Evolutionary conservation across 1,140 invertebrate genomes (phyloP).

Genomic region (Epicauta chinensis): DNA sequence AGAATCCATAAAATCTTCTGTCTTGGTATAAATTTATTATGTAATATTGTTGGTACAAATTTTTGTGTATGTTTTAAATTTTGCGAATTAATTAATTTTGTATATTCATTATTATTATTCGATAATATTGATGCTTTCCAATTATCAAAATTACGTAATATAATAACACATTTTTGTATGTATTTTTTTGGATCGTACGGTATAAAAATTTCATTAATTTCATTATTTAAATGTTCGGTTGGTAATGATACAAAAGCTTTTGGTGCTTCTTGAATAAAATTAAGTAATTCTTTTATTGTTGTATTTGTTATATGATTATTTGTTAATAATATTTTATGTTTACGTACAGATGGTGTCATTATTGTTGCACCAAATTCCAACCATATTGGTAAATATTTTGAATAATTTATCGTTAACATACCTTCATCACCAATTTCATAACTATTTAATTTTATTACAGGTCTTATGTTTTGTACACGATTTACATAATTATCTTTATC

Average conservation of each 20-base stretch:
- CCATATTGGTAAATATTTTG: slow-evolving; percentile 50
- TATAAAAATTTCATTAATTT: slow-evolving; percentile 42
- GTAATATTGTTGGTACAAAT: slow-evolving; percentile 47
- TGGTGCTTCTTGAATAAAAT: slow-evolving; percentile 44
- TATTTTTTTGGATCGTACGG: slow-evolving; percentile 45
- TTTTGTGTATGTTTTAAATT: slow-evolving; percentile 52
- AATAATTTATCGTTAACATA: slow-evolving; percentile 48
- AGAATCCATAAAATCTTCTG: slow-evolving; percentile 59
- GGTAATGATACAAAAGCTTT: slow-evolving; percentile 40
- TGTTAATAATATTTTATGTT: slow-evolving; percentile 45
- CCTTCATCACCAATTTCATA: slow-evolving; percentile 45
- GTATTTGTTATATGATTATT: slow-evolving; percentile 47
- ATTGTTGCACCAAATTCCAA: slow-evolving; percentile 54
- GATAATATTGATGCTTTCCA: slow-evolving; percentile 49
- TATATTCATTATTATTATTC: slow-evolving; percentile 32
- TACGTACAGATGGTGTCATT: slow-evolving; percentile 51
- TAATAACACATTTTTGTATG: slow-evolving; percentile 47
- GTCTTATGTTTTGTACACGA: slow-evolving; percentile 9
- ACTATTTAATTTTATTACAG: slow-evolving; percentile 23
- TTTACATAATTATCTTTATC: slow-evolving; percentile 17
- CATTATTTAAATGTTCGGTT: slow-evolving; percentile 22
- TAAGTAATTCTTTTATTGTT: slow-evolving; percentile 51
- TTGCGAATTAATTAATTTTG: slow-evolving; percentile 44
- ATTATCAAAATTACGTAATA: slow-evolving; percentile 59
- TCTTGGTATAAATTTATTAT: slow-evolving; percentile 54